phyloP scores from a whole-genome alignment of 1,140 invertebrate species.

The Phocides pigmalion region DNA sequence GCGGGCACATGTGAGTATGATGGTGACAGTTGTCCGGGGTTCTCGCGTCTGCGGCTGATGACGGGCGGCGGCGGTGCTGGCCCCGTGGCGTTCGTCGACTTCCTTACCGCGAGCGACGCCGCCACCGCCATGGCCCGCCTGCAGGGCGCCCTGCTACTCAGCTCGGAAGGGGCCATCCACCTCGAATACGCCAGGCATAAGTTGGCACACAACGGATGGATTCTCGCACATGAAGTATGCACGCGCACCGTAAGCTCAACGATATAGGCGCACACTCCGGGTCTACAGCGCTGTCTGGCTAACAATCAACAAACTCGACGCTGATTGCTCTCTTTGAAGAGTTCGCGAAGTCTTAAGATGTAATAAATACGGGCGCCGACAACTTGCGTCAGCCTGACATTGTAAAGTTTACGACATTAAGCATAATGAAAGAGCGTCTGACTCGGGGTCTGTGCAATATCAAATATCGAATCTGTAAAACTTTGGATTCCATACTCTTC shows the following conservation, averaged over 20 bases:
- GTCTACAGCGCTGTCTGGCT: neutral
- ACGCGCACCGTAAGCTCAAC: slow-evolving; percentile 55
- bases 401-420: slow-evolving; percentile 16
- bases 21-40: slow-evolving; percentile 94
- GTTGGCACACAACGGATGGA: slow-evolving; percentile 89
- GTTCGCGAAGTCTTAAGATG: slow-evolving; percentile 16
- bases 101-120: slow-evolving; percentile 95
- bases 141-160: slow-evolving; percentile 96
- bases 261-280: neutral
- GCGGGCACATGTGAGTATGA: slow-evolving; percentile 62
- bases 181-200: slow-evolving; percentile 99
- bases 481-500: slow-evolving; percentile 40
- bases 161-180: slow-evolving; percentile 97
- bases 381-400: slow-evolving; percentile 3
- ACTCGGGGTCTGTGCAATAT: slow-evolving; percentile 20
- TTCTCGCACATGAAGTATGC: slow-evolving; percentile 83
- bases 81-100: slow-evolving; percentile 97
- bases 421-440: slow-evolving; percentile 1
- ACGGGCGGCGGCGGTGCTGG: slow-evolving; percentile 86
- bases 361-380: slow-evolving; percentile 17
- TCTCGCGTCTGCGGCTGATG: slow-evolving; percentile 98
- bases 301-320: slow-evolving; percentile 5
- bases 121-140: slow-evolving; percentile 95
- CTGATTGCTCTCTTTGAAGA: slow-evolving; percentile 23
- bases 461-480: slow-evolving; percentile 22